Evolutionary conservation across 2,113 vertebrate species (phyloP).

Genomic region (Ammodytes dubius): DNA sequence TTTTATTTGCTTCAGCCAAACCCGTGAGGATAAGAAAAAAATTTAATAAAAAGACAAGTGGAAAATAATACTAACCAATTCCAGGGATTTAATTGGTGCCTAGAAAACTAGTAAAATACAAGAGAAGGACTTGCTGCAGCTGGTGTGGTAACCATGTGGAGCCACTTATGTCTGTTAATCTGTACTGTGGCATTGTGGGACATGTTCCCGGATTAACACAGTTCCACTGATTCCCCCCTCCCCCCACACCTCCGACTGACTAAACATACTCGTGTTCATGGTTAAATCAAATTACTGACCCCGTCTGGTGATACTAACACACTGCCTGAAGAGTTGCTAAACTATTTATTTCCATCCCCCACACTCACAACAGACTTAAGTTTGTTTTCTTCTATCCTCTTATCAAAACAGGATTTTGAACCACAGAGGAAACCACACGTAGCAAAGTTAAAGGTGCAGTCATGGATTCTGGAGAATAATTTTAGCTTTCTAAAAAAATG

Average conservation of each 20-base stretch:
- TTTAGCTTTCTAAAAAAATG: too few species aligned
- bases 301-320: constrained; percentile 2
- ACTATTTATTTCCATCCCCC: not conserved
- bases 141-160: constrained; percentile 13
- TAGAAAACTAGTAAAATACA: constrained; percentile 9
- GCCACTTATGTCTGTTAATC: constrained; percentile 15
- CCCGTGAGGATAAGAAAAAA: not conserved
- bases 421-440: not conserved
- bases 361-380: not conserved
- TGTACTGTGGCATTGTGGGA: constrained; percentile 11
- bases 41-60: constrained; percentile 27
- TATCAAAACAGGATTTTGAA: not conserved
- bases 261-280: constrained; percentile 12
- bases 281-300: constrained; percentile 42
- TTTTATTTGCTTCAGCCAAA: not conserved
- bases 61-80: constrained; percentile 14
- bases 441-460: not conserved
- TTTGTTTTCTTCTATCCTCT: not conserved
- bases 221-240: not conserved
- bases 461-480: too few species aligned
- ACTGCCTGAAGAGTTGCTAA: not conserved
- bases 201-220: constrained; percentile 8
- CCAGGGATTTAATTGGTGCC: constrained; percentile 44
- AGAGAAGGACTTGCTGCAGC: constrained; percentile 8
- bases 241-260: not conserved